These are phyloP conservation scores for Sebastes vulpes DNA, from an alignment of 2,797 vertebrate genomes.

Conservation along the genomic window DNA sequence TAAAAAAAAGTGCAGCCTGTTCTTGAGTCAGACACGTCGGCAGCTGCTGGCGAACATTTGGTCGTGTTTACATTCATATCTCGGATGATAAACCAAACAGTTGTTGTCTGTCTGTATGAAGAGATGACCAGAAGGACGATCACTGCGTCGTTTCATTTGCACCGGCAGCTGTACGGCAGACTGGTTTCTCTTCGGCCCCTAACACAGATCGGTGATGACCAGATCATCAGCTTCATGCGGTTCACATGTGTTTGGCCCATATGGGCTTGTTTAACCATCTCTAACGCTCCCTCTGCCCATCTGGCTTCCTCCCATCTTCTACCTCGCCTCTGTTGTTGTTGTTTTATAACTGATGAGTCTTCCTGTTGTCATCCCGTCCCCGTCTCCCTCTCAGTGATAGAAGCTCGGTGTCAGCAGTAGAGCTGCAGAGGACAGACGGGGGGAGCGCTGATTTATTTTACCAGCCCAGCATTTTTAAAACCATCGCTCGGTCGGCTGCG, in stretches of 20 bases:
- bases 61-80: conserved; percentile 25
- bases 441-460: not conserved
- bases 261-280: conserved; percentile 20
- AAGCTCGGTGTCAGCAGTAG: conserved; percentile 41
- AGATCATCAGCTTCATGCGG: conserved; percentile 25
- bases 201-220: conserved; percentile 13
- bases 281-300: conserved; percentile 6
- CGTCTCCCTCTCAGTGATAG: not conserved
- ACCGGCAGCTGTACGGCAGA: conserved; percentile 4
- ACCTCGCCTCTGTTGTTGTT: not conserved
- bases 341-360: conserved; percentile 4
- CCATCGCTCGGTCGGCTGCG: not conserved
- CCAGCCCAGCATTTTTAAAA: conserved; percentile 29
- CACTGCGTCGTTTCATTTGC: not conserved
- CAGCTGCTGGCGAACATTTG: conserved; percentile 41
- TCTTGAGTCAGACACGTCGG: not conserved
- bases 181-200: not conserved
- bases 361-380: not conserved
- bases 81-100: not conserved
- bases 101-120: not conserved
- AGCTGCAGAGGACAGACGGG: not conserved
- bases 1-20: not conserved
- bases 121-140: not conserved
- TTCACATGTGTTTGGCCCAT: conserved; percentile 41
- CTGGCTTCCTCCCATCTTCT: conserved; percentile 28